Base-by-base conservation (phyloP, 1,140 invertebrate species). In the Drosophila nigrodunni region DNA sequence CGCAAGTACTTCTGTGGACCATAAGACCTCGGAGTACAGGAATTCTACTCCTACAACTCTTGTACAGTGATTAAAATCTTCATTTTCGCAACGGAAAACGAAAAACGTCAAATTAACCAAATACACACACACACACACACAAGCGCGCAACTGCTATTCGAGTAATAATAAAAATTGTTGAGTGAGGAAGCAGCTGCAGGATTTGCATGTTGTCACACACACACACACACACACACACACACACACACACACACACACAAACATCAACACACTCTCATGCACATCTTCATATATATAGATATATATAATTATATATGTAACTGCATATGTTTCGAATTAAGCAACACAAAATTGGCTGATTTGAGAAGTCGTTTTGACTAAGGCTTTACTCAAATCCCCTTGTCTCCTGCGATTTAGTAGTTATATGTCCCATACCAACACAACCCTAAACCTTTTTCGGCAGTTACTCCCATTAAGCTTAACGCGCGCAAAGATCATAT, bases 1-100 rank as follows among this genome's bases (percentile, higher is more conserved):
- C 80, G 91, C 7, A 92, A 92, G 50, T 92, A 81, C 87, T 61
- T 91, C 6, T 85, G 76, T 43, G 87, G 90, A 35, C 87, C 90
- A 68, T 91, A 92, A 92, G 57, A 13, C n/a, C 7, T 37, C 0
- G 2, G 9, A 34, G 35, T 47, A 13, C 11, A 9, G 4, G 9
- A 30, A 7, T 30, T 11, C 52, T 10, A 46, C 46, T 11, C 37
- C 15, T 39, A 43, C 7, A 66, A 69, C 70, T 70, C 61, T 81
- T 89, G 86, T 89, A 87, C 85, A 87, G 83, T 87, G 80, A 87
- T 77, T 80, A 25, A 58, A 52, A 46, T 80, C 59, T 83, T 55
- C 25, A 60, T 82, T 82, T 88, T 79, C 80, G 66, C 66, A 82
- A 77, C 73, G 78, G 78, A 77, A 87, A 77, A 62, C 69, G 62